Conservation (phyloP, 2,797 vertebrate species). For the Rallus crepitans region DNA sequence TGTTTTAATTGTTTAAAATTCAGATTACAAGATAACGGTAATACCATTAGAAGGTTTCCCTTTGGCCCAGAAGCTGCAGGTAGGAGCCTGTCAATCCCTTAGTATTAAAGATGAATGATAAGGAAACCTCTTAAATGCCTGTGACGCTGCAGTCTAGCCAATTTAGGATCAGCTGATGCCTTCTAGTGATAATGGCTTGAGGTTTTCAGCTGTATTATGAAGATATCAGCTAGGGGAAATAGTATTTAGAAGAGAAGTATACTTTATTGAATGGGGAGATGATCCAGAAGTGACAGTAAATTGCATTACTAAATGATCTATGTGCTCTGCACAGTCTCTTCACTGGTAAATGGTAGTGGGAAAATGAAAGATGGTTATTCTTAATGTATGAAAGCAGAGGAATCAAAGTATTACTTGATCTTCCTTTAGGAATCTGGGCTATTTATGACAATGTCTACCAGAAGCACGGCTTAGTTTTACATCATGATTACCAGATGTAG, state of each 20-base stretch:
- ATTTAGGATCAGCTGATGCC: slow-evolving; percentile 62
- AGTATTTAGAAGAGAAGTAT: slow-evolving; percentile 45
- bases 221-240: slow-evolving; percentile 58
- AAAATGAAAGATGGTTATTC: slow-evolving; percentile 41
- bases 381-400: slow-evolving; percentile 28
- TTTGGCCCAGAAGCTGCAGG: slow-evolving; percentile 56
- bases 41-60: slow-evolving; percentile 60
- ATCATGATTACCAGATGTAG: not conserved
- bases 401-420: not conserved
- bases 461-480: not conserved
- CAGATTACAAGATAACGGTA: slow-evolving; percentile 72
- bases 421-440: slow-evolving; percentile 32
- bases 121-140: slow-evolving; percentile 60
- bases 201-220: slow-evolving; percentile 71
- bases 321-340: not conserved
- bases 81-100: slow-evolving; percentile 60
- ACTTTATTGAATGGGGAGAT: slow-evolving; percentile 48
- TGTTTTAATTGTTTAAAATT: slow-evolving; percentile 72
- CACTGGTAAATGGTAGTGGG: not conserved
- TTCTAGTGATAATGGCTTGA: slow-evolving; percentile 65
- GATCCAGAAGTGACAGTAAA: slow-evolving; percentile 60
- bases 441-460: not conserved
- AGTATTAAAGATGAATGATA: slow-evolving; percentile 68
- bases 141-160: slow-evolving; percentile 52
- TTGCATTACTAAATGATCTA: slow-evolving; percentile 59